A percentile compares a stretch with the other conserved stretches of the same genome.
Conservation (phyloP, 2,888 invertebrate species). For the Hemaris fuciformis region DNA sequence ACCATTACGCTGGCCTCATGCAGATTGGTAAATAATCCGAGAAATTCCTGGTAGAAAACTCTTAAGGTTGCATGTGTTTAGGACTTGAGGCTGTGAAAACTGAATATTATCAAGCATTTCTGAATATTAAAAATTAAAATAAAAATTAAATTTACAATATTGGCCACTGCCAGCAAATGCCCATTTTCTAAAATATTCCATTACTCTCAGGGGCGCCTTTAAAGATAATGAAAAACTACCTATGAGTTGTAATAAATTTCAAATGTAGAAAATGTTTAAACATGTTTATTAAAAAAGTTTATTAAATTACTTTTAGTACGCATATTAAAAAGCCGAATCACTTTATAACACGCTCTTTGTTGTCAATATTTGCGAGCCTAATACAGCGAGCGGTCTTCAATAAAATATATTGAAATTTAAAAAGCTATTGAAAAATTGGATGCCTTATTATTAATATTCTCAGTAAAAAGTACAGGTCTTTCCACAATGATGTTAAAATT, state of each 20-base stretch:
- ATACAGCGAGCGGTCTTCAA: neutral
- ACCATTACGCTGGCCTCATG: too few species aligned
- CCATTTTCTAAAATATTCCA: neutral
- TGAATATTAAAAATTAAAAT: too few species aligned
- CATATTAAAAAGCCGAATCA: neutral
- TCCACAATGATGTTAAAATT: neutral
- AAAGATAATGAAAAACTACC: neutral
- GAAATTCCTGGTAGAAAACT: too few species aligned
- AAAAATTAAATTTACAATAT: too few species aligned
- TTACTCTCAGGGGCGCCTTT: neutral
- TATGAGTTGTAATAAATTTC: neutral
- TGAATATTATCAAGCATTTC: too few species aligned
- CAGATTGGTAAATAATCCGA: too few species aligned
- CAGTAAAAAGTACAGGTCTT: neutral
- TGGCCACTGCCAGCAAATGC: too few species aligned
- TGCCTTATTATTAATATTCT: neutral
- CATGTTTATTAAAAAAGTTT: neutral
- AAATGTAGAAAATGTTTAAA: neutral
- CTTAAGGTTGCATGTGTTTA: too few species aligned
- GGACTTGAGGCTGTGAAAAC: too few species aligned
- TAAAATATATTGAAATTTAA: neutral
- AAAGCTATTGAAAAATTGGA: neutral
- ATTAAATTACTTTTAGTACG: neutral
- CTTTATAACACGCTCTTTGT: neutral
- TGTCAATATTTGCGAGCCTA: conserved; percentile 1